Evolutionary conservation across 2,113 vertebrate genomes (phyloP), one percentile per base, ranked within the genome.

Genomic region (Tylochromis polylepis): DNA sequence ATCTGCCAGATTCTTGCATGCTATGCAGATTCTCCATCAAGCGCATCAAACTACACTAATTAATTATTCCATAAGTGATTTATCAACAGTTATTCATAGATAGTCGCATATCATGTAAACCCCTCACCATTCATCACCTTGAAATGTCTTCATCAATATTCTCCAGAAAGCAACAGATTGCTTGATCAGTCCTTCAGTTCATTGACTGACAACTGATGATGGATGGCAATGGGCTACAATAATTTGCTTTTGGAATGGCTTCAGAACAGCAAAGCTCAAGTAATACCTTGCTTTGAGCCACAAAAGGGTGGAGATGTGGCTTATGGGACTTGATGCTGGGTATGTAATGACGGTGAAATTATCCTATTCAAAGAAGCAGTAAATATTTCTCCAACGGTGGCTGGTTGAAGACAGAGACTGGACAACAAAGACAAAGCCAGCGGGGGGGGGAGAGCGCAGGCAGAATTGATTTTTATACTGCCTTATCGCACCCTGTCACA

Each of bases 131-230:
- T 53, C 72, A 77, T 77, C 72, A 77, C 20, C 41, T 87, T 55
- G 75, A 79, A 84, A 92, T 12, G n/a, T 79, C 75, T 85, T 82
- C 65, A 89, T 93, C 88, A 89, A 91, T 92, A 86, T 59, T 36
- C 29, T 72, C 81, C 34, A 84, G 80, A 62, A 80, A 82, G 81
- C 75, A 59, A 83, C 70, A 85, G 34, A 85, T 60, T 85, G 58
- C 18, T 34, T 29, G 60, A 88, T 94, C 89, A 75, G 81, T 87
- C 70, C 67, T 83, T 89, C 7, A 9, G 88, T 89, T 87, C 60
- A 87, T 11, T 78, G 87, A 91, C 72, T 88, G 83, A 89, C 80
- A 84, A 2, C 53, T 6, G n/a, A 46, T 88, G 88, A 94, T 89
- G 53, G 87, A 94, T 88, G 87, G 77, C 29, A 14, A 38, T 4